Evolutionary conservation across 2,797 vertebrate genomes (phyloP).

Genomic region (Staurois parvus): DNA sequence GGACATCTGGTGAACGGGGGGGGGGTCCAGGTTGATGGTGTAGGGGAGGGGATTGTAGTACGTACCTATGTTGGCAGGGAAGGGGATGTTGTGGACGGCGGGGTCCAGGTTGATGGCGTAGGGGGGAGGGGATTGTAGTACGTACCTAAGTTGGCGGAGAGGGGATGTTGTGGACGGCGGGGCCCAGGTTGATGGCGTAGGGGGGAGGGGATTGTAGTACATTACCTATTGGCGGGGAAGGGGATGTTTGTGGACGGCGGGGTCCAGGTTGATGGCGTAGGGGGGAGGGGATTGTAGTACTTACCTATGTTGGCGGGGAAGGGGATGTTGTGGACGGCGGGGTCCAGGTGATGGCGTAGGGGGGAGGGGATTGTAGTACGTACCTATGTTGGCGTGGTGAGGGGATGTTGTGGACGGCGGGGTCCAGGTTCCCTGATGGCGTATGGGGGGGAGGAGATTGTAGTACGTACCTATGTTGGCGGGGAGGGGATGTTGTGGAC

Average conservation of each 20-base stretch:
- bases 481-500: conserved; percentile 84
- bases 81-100: conserved; percentile 89
- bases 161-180: too few relatives aligned
- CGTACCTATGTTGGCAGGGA: conserved; percentile 94
- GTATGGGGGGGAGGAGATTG: background rate
- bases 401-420: too few relatives aligned
- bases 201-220: conserved; percentile 73
- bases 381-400: too few relatives aligned
- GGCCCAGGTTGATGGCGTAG: fast-evolving
- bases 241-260: conserved; percentile 90
- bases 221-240: conserved; percentile 94
- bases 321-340: too few relatives aligned
- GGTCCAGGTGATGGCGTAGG: too few relatives aligned
- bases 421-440: too few relatives aligned
- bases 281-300: conserved; percentile 74
- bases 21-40: conserved; percentile 92
- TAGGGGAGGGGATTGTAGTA: conserved; percentile 75
- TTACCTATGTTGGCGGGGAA: conserved; percentile 95
- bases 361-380: conserved; percentile 15
- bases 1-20: too few relatives aligned
- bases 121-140: conserved; percentile 73
- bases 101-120: conserved; percentile 95
- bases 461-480: background rate
- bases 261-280: conserved; percentile 93
- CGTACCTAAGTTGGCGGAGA: conserved; percentile 93